Evolutionary conservation across 2,888 invertebrate species (phyloP), one percentile per base, ranked within the genome.

Genomic region (Tetranychus piercei): DNA sequence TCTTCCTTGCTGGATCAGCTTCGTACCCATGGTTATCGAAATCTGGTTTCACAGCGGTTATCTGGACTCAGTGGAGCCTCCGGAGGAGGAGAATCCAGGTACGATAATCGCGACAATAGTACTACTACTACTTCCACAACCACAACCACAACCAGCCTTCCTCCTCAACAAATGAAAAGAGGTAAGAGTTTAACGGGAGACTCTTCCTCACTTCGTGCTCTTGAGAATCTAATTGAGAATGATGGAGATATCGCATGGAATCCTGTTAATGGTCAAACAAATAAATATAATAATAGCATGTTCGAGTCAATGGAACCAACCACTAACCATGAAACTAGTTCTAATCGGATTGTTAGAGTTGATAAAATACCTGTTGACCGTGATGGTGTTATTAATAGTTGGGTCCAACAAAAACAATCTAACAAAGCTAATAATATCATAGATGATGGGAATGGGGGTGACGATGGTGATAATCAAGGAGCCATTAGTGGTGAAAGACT

Each of bases 11-110:
- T 79, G 22, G 78, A 78, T 73, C 78, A 78, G 44, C 72, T 79
- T 34, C 76, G 78, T 74, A 78, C 77, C 70, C 77, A 77, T 65
- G 79, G 79, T 11, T 79, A 79, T 69, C 75, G 77, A 74, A 77
- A 75, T 73, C 74, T 78, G 1, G 77, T 79, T 11, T 77, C 76
- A 18, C 78, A 78, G 74, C 75, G 78, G 20, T 73, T 77, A 55
- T 77, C 77, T 11, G 75, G 71, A 67, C 71, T 75, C 43, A 67
- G 67, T 67, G 23, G 23, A 22, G 9, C 20, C 23, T 18, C 23
- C 8, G 67, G 11, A 8, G 67, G 9, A 22, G 67, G 11, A 8
- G 67, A n/a, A 67, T 67, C 67, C 20, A 67, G 20, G 20, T 23
- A 67, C 20, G 43, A 43, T 44, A n/a, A 34, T 44, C 43, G n/a